Conservation (phyloP, 2,797 vertebrate species). For the Lithobates pipiens region DNA sequence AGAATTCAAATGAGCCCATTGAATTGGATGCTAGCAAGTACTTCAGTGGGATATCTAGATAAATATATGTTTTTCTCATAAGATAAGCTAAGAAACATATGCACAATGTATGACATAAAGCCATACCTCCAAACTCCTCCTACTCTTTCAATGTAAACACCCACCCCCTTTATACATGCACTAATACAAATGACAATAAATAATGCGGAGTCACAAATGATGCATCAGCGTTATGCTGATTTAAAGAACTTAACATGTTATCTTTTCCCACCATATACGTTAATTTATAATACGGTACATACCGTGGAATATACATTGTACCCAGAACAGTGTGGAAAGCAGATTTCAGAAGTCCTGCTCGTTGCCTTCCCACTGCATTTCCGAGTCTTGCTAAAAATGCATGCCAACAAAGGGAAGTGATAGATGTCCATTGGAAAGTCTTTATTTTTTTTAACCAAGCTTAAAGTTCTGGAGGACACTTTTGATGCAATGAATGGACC, state of each 20-base stretch:
- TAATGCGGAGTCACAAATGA: constrained; percentile 23
- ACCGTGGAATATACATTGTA: background rate
- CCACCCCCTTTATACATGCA: constrained; percentile 13
- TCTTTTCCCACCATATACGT: background rate
- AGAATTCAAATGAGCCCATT: constrained; percentile 9
- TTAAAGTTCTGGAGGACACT: background rate
- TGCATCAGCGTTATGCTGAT: background rate
- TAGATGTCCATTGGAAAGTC: constrained; percentile 33
- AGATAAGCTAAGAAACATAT: background rate
- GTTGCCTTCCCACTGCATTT: background rate
- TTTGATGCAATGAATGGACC: constrained; percentile 24
- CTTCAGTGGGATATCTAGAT: background rate
- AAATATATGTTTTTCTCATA: background rate
- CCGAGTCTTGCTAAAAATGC: constrained; percentile 9
- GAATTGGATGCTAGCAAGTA: background rate
- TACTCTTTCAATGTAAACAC: constrained; percentile 38
- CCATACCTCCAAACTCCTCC: constrained; percentile 39
- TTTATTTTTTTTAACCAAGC: constrained; percentile 6
- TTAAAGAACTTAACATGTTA: background rate
- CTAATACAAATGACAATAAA: constrained; percentile 36
- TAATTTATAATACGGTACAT: background rate
- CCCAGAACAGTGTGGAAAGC: background rate
- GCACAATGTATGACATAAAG: constrained; percentile 18
- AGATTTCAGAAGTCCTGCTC: background rate
- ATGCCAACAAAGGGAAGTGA: constrained; percentile 10